Evolutionary conservation across 2,888 invertebrate genomes (phyloP), one percentile per base, ranked within the genome.

Genomic region (Elegia similella): DNA sequence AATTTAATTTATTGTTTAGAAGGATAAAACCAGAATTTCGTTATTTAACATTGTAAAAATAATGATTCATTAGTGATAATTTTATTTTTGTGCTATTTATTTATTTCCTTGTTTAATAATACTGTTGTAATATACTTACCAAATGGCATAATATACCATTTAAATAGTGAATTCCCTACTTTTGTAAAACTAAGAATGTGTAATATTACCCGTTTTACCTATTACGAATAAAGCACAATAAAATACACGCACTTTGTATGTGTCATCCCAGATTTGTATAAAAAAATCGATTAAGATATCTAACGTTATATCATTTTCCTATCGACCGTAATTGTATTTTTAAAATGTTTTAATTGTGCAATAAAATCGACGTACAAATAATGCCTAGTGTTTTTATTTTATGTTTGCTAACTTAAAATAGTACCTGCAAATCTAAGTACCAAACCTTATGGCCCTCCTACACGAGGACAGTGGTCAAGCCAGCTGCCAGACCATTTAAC

Each of bases 301-400:
- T 32, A 48, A 32, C 6, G 5, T 13, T 7, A 13, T 16, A 12
- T 34, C 50, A n/a, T 32, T 34, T 50, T 48, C 32, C 8, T 32
- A 48, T 32, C 13, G 59, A 67, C 66, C 62, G 63, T 63, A 57
- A 63, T n/a, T 15, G 15, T 48, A 48, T 32, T 48, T 48, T 30
- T 48, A 15, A 62, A 53, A 61, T 62, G 63, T 73, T 63, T 73
- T 70, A 67, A 70, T 68, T 70, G 63, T 72, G 68, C 64, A 72
- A 70, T 76, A 76, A 74, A 72, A 65, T 64, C 66, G 55, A 69
- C 67, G 67, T 63, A 42, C 70, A 69, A 64, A 38, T 38, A n/a
- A 23, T n/a, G n/a, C 12, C 38, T n/a, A 38, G 38, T 38, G 34
- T 38, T 38, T 38, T 38, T n/a, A 12, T 38, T 38, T 38, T 12